Evolutionary conservation across 2,113 vertebrate genomes (phyloP).

Genomic region (Gnathonemus longibarbis): DNA sequence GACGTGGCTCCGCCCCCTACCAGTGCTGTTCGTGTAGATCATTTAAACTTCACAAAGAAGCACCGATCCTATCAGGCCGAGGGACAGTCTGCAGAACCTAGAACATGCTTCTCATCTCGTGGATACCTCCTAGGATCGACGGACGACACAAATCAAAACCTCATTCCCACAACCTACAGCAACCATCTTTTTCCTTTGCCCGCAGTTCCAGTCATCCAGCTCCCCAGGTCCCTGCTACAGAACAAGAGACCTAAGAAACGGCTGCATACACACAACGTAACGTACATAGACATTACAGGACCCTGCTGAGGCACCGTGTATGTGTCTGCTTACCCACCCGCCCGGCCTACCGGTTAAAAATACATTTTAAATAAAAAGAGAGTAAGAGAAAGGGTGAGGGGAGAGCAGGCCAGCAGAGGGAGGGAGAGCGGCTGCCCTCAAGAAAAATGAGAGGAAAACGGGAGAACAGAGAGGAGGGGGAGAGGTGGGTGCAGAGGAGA

Average conservation of each 20-base stretch:
- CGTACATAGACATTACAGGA: neutral
- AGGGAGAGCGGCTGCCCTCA: neutral
- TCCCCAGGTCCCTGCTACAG: neutral
- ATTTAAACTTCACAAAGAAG: neutral
- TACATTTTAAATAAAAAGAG: neutral
- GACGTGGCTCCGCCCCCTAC: neutral
- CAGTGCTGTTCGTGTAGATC: neutral
- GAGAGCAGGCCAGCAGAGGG: neutral
- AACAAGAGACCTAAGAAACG: neutral
- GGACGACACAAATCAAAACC: neutral
- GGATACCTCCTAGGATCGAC: neutral
- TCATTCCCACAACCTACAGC: neutral
- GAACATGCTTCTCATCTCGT: neutral
- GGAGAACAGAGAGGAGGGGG: neutral
- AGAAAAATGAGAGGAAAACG: neutral
- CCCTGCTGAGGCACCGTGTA: neutral
- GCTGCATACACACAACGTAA: neutral
- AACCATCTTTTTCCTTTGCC: neutral
- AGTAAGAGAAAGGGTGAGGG: neutral
- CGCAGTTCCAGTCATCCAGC: neutral
- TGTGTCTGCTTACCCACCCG: neutral
- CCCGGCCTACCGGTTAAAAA: neutral
- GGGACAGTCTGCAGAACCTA: neutral
- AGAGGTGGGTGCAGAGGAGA: neutral
- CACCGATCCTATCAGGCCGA: neutral